These are phyloP conservation scores for Drosophila melanosoma DNA, from an alignment of 2,888 invertebrate species.

Conservation along the genomic window DNA sequence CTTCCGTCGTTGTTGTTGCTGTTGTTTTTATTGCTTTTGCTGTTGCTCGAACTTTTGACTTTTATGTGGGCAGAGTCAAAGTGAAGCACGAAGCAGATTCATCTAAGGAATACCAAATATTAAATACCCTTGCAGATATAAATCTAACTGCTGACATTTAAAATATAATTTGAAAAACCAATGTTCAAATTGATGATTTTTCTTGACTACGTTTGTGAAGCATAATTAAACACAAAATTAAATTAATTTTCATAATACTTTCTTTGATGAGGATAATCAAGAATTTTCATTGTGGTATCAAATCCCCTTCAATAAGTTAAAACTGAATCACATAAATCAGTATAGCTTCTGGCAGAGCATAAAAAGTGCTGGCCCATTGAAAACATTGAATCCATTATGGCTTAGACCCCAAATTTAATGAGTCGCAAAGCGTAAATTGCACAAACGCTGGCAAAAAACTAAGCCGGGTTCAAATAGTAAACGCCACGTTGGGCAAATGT, in stretches of 20 bases:
- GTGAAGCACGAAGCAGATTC: neutral
- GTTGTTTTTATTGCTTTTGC: conserved; percentile 36
- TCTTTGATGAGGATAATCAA: neutral
- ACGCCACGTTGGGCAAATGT: neutral
- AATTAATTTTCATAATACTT: neutral
- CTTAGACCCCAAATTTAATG: conserved; percentile 48
- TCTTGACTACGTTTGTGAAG: neutral
- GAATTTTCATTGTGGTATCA: neutral
- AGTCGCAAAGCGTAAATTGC: conserved; percentile 38
- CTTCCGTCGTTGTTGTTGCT: conserved; percentile 8
- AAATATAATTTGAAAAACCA: no score
- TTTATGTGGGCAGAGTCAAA: conserved; percentile 54
- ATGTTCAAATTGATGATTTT: neutral
- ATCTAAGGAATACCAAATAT: neutral
- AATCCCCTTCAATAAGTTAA: neutral
- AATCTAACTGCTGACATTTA: neutral
- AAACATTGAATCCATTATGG: conserved; percentile 11
- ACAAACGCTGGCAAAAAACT: neutral
- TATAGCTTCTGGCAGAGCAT: neutral
- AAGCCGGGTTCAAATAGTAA: conserved; percentile 6
- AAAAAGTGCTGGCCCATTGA: conserved; percentile 1
- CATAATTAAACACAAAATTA: neutral
- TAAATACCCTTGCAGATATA: neutral
- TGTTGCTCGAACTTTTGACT: conserved; percentile 65
- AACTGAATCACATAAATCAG: neutral